Conservation (phyloP, 2,888 invertebrate species). For the Ichneumoninae sp. region DNA sequence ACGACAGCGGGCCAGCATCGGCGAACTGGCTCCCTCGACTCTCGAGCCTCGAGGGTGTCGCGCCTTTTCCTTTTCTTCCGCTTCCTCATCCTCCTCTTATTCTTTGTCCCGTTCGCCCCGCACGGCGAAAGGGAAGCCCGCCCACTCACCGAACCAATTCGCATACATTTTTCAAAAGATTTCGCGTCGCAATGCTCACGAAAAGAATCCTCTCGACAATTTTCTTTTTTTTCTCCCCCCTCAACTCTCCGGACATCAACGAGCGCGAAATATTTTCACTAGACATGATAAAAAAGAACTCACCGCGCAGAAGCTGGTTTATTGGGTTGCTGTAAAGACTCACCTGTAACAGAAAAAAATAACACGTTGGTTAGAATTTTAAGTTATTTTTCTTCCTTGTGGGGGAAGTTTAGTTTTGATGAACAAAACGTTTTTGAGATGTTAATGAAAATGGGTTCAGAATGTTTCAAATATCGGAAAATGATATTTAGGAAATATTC, state of each 20-base stretch:
- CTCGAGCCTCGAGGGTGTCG: slow-evolving; percentile 51
- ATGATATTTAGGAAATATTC: too few species aligned
- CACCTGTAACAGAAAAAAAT: slow-evolving; percentile 70
- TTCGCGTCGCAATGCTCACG: slow-evolving; percentile 34
- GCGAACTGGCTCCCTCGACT: slow-evolving; percentile 41
- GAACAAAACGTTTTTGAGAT: neutral
- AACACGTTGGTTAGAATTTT: neutral
- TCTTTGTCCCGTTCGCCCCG: slow-evolving; percentile 1
- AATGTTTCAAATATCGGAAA: too few species aligned
- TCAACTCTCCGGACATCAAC: slow-evolving; percentile 12
- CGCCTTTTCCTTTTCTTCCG: slow-evolving; percentile 31
- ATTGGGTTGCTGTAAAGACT: slow-evolving; percentile 49
- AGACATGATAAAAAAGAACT: neutral
- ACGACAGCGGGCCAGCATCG: slow-evolving; percentile 12
- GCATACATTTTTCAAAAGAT: slow-evolving; percentile 54
- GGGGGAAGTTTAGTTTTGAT: neutral
- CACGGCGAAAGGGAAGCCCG: neutral
- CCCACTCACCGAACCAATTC: slow-evolving; percentile 39
- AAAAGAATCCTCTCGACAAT: slow-evolving; percentile 33
- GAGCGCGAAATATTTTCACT: neutral
- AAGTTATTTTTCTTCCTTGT: neutral
- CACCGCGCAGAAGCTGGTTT: neutral
- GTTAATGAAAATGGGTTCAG: too few species aligned
- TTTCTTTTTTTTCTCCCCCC: neutral
- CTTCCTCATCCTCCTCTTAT: neutral